Evolutionary conservation across 2,797 vertebrate species (phyloP).

Genomic region (Anas acuta): DNA sequence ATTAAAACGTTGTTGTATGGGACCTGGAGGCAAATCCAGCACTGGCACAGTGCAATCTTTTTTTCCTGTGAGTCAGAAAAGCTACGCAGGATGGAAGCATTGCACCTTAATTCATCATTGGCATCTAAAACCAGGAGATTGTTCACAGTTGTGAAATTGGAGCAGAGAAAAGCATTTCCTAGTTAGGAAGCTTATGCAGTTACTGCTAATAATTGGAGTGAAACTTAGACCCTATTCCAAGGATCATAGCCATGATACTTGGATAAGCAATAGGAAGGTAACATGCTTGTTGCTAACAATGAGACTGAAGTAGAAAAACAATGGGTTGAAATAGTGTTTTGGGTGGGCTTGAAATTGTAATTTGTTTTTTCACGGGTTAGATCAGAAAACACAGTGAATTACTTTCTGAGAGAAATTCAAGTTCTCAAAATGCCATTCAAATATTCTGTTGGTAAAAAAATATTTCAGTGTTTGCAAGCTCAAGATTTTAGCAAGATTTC

Average conservation of each 20-base stretch:
- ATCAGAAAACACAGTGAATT: neutral
- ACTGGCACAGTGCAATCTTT: neutral
- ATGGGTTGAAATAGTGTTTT: neutral
- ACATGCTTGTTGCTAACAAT: neutral
- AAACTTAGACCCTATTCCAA: neutral
- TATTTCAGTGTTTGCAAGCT: neutral
- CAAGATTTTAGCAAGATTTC: neutral
- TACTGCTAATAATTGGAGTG: neutral
- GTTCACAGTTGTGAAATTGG: neutral
- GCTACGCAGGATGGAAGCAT: neutral
- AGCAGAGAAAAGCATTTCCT: neutral
- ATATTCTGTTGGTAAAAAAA: neutral
- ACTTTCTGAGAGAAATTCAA: neutral
- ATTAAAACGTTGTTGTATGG: neutral
- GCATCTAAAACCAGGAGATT: neutral
- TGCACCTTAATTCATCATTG: neutral
- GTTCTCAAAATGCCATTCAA: neutral
- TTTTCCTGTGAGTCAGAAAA: neutral
- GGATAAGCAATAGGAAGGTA: rapidly evolving
- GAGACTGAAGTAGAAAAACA: neutral
- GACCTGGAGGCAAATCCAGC: neutral
- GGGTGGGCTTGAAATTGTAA: neutral
- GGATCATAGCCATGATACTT: neutral
- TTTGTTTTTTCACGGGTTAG: neutral
- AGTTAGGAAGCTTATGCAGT: neutral